Evolutionary conservation across 2,888 invertebrate genomes (phyloP), one percentile per base, ranked within the genome.

Genomic region (Scaptomyza polygonia): DNA sequence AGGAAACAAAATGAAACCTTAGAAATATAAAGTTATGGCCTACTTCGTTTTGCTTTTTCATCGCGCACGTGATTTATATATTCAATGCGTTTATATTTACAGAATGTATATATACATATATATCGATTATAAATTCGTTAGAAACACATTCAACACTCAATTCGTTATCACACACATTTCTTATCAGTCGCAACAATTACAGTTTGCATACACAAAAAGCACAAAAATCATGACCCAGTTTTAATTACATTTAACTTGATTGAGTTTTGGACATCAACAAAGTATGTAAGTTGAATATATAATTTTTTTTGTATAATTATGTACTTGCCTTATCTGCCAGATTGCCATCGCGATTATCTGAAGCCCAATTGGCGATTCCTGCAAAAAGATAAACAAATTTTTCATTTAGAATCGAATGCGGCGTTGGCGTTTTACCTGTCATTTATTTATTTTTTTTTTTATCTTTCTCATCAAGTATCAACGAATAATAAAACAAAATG

Each of bases 341-440:
- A 83, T 89, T 90, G 81, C 88, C 89, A 84, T 92, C 92, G 70
- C 91, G 91, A 74, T 75, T 92, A 63, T 91, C 91, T 47, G 90
- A 89, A 70, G 89, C 86, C 92, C 92, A 92, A 82, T 90, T 91
- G 72, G 89, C 89, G 79, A 92, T 86, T 85, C 92, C 92, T 92
- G 88, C 53, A 85, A 82, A 43, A 59, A 49, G 54, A 78, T 11
- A 57, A 73, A 48, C 14, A 57, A 61, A 66, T 21, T 67, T 29
- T 67, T 56, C 49, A 70, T 68, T 67, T 71, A 42, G 21, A 32
- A 34, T 51, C n/a, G 64, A 59, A 57, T 54, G 25, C 34, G 59
- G 27, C 36, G 51, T 55, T 56, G 52, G 34, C 43, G 42, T 45
- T 39, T 32, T 18, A 47, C 43, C 47, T 43, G 14, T 34, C 32